Evolutionary conservation across 2,888 invertebrate genomes (phyloP).

Genomic region (Drosophila mayaguana): DNA sequence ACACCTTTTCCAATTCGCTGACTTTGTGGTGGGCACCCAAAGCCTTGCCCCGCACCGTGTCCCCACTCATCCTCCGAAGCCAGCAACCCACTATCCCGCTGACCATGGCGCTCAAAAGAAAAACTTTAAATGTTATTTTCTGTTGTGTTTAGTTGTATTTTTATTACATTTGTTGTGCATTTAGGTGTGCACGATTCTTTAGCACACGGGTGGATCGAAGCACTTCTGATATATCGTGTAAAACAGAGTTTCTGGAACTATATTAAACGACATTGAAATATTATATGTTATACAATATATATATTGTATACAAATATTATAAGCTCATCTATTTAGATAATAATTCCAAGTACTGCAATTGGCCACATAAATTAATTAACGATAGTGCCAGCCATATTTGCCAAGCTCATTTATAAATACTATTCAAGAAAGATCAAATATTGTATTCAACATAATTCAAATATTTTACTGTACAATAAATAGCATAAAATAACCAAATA

Average conservation of each 20-base stretch:
- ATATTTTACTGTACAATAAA: too few relatives aligned
- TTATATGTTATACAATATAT: too few relatives aligned
- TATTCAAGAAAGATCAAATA: too few relatives aligned
- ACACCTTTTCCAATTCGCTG: slow-evolving; percentile 67
- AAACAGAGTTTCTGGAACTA: not conserved
- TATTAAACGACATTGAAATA: too few relatives aligned
- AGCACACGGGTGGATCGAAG: slow-evolving; percentile 17
- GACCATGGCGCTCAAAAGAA: slow-evolving; percentile 39
- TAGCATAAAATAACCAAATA: too few relatives aligned
- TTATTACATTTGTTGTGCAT: slow-evolving; percentile 66
- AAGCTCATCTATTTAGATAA: too few relatives aligned
- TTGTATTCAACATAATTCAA: too few relatives aligned
- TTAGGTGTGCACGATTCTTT: slow-evolving; percentile 49
- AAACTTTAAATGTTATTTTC: slow-evolving; percentile 71
- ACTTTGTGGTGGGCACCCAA: slow-evolving; percentile 41
- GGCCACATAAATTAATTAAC: too few relatives aligned
- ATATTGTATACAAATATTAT: too few relatives aligned
- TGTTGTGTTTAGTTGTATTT: slow-evolving; percentile 54
- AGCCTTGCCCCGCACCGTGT: slow-evolving; percentile 26
- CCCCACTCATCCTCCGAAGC: not conserved
- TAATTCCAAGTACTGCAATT: too few relatives aligned
- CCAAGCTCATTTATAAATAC: too few relatives aligned
- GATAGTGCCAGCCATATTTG: too few relatives aligned
- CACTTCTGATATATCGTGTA: not conserved
- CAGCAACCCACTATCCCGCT: not conserved